A percentile compares a stretch with the other conserved stretches of the same genome.
Evolutionary conservation across 2,113 vertebrate species (phyloP).

Genomic region (Malurus alboscapulatus): DNA sequence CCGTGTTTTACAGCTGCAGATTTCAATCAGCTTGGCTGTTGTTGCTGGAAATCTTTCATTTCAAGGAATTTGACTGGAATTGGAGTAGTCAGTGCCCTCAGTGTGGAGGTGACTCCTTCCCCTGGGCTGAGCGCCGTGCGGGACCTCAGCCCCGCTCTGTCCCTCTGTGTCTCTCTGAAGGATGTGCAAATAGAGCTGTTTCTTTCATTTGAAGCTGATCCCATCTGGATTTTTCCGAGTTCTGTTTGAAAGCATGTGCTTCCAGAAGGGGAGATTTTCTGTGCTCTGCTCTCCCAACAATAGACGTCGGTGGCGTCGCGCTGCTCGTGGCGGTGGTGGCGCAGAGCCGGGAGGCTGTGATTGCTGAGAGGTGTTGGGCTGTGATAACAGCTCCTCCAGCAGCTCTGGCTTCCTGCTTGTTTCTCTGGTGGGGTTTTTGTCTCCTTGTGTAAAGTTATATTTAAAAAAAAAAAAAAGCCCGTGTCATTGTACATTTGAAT

Average conservation of each 20-base stretch:
- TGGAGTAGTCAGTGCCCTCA: background rate
- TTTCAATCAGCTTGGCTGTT: background rate
- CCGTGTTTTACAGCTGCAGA: background rate
- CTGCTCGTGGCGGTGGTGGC: background rate
- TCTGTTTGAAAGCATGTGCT: background rate
- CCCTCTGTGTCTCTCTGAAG: background rate
- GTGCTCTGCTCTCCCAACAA: background rate
- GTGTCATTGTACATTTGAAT: background rate
- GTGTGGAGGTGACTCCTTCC: background rate
- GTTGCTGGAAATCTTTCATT: background rate
- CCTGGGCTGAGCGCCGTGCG: accelerated
- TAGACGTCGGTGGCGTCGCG: background rate
- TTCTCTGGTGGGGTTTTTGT: background rate
- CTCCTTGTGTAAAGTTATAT: background rate
- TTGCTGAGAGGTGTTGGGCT: background rate
- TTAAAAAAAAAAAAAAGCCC: too few relatives aligned
- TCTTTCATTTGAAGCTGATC: background rate
- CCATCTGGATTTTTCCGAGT: background rate
- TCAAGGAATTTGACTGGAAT: background rate
- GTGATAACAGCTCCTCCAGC: background rate
- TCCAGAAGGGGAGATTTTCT: background rate
- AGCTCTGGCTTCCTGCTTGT: background rate
- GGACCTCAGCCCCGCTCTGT: background rate
- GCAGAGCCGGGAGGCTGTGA: background rate
- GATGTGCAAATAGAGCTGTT: background rate